Conservation (phyloP, 2,797 vertebrate species). For the Sciurus vulgaris region DNA sequence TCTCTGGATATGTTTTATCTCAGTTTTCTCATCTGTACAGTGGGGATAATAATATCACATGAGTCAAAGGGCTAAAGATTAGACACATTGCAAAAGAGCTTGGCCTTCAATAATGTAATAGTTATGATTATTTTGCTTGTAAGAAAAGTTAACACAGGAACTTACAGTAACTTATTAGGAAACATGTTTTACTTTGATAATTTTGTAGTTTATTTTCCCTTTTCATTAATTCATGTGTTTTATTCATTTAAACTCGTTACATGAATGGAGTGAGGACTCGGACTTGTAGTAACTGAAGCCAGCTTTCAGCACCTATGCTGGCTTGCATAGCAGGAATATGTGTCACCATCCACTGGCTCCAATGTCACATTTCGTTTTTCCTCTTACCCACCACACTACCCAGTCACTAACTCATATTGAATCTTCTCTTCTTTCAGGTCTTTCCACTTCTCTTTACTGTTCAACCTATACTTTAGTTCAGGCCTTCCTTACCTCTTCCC, state of each 20-base stretch:
- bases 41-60: background rate
- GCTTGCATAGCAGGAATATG: background rate
- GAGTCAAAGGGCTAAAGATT: background rate
- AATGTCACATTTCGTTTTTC: rapidly evolving
- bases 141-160: background rate
- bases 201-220: background rate
- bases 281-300: background rate
- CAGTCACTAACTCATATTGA: background rate
- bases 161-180: background rate
- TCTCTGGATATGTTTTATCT: background rate
- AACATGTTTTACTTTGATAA: background rate
- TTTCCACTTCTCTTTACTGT: background rate
- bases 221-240: background rate
- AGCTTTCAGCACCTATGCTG: background rate
- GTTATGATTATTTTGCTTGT: background rate
- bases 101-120: background rate
- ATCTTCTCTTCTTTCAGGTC: background rate
- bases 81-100: background rate
- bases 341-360: background rate
- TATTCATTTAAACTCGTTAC: background rate
- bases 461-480: background rate
- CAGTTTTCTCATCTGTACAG: background rate
- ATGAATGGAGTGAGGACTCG: background rate
- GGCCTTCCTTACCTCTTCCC: background rate
- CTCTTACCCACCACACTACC: background rate